Base-by-base conservation (phyloP, 2,113 vertebrate genomes). In the Castor canadensis region DNA sequence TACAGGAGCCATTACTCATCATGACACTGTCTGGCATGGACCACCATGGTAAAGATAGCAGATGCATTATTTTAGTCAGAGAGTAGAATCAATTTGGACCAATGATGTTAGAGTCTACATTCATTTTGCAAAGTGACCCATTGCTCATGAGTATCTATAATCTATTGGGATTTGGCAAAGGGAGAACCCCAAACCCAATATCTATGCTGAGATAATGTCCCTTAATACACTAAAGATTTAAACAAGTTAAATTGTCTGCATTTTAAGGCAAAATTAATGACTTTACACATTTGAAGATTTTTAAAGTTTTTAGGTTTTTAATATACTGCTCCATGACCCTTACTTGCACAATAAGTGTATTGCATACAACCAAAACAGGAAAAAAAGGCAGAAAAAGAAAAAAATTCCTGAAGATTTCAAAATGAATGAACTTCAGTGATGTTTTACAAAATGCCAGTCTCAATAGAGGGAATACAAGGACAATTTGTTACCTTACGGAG, bases 201-300 rank as follows among this genome's bases (percentile, higher is more conserved):
- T 77, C 47, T 62, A 58, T 62, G 11, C 32, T 73, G 28, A 87
- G 52, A 30, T 56, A 52, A 67, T 93, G 15, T 60, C 26, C 47
- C 26, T 64, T 49, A 58, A 47, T 87, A 58, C 64, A 85, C 26
- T 76, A 35, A 88, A 80, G 11, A 1, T 77, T 76, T 89, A 81
- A 86, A 79, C 87, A 20, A 80, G 56, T 76, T 35, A 49, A 22
- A 56, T 83, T 66, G 19, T 11, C 19, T 38, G 54, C 66, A 52
- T 93, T 92, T 71, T 71, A 90, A 87, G 58, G 52, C 45, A 84
- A 87, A 93, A 9, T 88, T 83, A 56, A 69, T 60, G 40, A 56
- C 64, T 82, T 85, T 85, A 82, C 62, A 72, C n/a, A 81, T 92
- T 64, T 92, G 45, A 71, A 79, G 49, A 6, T 72, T 73, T 69